Percentiles rank a stretch among this genome's conserved stretches.
Conservation (phyloP, 2,113 vertebrate species). For the Chaetorhynchus papuensis region DNA sequence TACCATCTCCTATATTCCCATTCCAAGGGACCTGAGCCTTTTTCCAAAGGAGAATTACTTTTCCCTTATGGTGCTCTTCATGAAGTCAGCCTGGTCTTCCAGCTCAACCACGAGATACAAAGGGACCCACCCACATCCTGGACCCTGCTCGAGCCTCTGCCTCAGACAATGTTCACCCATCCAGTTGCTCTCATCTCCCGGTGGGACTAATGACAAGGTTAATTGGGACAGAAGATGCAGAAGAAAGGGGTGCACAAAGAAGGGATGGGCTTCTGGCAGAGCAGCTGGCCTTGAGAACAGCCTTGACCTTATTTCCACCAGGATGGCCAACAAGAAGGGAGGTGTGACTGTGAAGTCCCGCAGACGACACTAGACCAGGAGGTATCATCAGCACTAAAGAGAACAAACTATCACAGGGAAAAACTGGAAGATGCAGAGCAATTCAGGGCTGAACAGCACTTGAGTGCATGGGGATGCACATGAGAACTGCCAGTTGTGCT, state of each 20-base stretch:
- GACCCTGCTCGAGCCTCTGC: neutral
- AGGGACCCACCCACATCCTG: neutral
- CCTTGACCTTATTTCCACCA: neutral
- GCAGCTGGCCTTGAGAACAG: neutral
- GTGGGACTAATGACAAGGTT: neutral
- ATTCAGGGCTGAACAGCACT: neutral
- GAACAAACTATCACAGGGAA: neutral
- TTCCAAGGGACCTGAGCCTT: neutral
- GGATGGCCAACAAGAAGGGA: neutral
- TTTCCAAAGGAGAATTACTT: neutral
- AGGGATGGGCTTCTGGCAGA: neutral
- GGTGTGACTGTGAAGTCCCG: neutral
- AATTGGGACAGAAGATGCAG: neutral
- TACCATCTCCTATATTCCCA: neutral
- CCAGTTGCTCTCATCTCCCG: fast-evolving
- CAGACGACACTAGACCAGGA: neutral
- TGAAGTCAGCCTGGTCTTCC: neutral
- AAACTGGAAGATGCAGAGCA: neutral
- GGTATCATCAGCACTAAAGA: neutral
- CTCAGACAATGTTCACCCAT: fast-evolving
- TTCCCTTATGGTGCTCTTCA: neutral
- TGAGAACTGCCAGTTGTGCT: neutral
- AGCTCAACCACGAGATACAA: neutral
- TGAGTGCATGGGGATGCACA: fast-evolving
- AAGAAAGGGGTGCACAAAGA: neutral